Base-by-base conservation (phyloP, 2,888 invertebrate genomes). In the Muscina levida region DNA sequence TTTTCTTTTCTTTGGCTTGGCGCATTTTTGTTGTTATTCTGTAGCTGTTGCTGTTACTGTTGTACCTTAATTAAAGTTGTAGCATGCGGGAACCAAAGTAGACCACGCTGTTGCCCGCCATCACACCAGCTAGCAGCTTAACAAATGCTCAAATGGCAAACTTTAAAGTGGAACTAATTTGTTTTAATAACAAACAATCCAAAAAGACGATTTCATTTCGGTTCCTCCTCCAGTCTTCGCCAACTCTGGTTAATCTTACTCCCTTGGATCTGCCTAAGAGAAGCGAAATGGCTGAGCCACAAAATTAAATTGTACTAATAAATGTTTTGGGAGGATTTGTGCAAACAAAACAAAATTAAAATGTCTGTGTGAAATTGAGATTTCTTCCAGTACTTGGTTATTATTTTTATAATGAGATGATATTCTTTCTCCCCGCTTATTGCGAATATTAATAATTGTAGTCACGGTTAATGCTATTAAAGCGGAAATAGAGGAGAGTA, bases 111-210 rank as follows among this genome's bases (percentile, higher is more conserved):
- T 8, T 5, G 31, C 31, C 3, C 31, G 8, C 31, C 17, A 39
- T 31, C 15, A 15, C 67, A 15, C 11, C 31, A 19, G 26, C 53
- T 37, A 31, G 19, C 66, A 26, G 62, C 31, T 31, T 62, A 57
- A 65, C 71, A 72, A 77, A 72, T 66, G 66, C 22, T 53, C 53
- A 68, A 39, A 72, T 46, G 56, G 66, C 72, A 66, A 65, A 74
- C 68, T 74, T 68, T 74, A 74, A 74, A 67, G 73, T 74, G 73
- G 48, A 57, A 74, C 67, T 74, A 74, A 74, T 74, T 74, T 74
- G 67, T 74, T 74, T 74, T 67, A 74, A 74, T 74, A 74, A 67
- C 66, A 74, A 74, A 67, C 73, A 67, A 74, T 74, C 57, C 67
- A 57, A 22, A 59, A 67, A 57, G 73, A 57, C 48, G 57, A 56